Evolutionary conservation across 2,113 vertebrate species (phyloP), one percentile per base, ranked within the genome.

Genomic region (Carassius carassius): DNA sequence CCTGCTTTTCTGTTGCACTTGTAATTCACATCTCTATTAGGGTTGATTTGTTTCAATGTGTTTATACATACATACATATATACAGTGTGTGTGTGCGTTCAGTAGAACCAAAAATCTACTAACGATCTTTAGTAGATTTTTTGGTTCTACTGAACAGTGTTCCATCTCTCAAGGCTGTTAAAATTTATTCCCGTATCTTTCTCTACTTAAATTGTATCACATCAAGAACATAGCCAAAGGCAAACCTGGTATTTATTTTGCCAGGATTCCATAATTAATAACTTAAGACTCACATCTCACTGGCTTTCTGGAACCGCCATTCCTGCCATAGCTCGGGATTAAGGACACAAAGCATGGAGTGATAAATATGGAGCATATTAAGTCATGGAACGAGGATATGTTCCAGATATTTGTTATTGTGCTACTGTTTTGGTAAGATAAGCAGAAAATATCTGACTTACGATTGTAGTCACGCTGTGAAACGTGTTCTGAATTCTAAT

Each of bases 201-300:
- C 25, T 80, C 3, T 9, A 16, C 23, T 74, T 74, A 49, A 74
- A 60, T n/a, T 41, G 32, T 70, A 41, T 72, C 16, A 32, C 62
- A 47, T 49, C 10, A 44, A 49, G 62, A 19, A 54, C n/a, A 65
- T 76, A 23, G 74, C 74, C 74, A 49, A 35, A 67, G 81, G 72
- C 62, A 60, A 78, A 60, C 32, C 73, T 77, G 85, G 37, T 29
- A 49, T 51, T 83, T 78, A 86, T 83, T 83, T 83, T 19, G 62
- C 23, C 62, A 54, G 37, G 63, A 78, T 86, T 78, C 72, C 70
- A 78, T 83, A 78, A 78, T 86, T 78, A 84, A 78, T 78, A 84
- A 54, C 21, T 16, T 78, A 78, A 69, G 54, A 74, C 69, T 29
- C 73, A 41, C 21, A 29, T 74, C 10, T 41, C 47, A 13, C n/a